These are phyloP conservation scores for Ips nitidus DNA, from an alignment of 1,140 invertebrate species.

Conservation along the genomic window DNA sequence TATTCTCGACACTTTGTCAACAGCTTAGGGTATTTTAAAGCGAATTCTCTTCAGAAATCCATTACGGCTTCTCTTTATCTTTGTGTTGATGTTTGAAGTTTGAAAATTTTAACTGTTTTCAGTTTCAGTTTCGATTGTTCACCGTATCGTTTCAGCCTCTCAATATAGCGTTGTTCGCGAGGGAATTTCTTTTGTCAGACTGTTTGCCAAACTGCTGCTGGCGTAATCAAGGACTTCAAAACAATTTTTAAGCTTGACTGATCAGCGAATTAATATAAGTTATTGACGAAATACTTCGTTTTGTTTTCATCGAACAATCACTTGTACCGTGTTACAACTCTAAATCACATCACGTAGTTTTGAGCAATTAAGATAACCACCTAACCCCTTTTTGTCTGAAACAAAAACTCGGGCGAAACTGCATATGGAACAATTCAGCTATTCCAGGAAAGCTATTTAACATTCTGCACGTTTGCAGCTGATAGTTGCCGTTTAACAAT, in stretches of 20 bases:
- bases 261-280: too few species aligned
- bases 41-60: slow-evolving; percentile 2
- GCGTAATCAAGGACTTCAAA: too few species aligned
- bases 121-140: not conserved
- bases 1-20: not conserved
- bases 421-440: not conserved
- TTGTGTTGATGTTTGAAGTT: not conserved
- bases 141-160: too few species aligned
- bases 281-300: too few species aligned
- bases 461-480: slow-evolving; percentile 10
- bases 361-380: slow-evolving; percentile 14
- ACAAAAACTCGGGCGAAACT: slow-evolving; percentile 7
- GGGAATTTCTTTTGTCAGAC: too few species aligned
- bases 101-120: not conserved
- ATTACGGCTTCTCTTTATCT: slow-evolving; percentile 1
- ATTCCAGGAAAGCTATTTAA: slow-evolving; percentile 14
- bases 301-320: too few species aligned
- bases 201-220: too few species aligned
- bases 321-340: not conserved
- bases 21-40: not conserved
- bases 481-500: slow-evolving; percentile 8
- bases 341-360: not conserved
- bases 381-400: not conserved
- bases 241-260: too few species aligned
- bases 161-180: too few species aligned